Base-by-base conservation (phyloP, 2,797 vertebrate species). In the Mormyrops attenuatus region DNA sequence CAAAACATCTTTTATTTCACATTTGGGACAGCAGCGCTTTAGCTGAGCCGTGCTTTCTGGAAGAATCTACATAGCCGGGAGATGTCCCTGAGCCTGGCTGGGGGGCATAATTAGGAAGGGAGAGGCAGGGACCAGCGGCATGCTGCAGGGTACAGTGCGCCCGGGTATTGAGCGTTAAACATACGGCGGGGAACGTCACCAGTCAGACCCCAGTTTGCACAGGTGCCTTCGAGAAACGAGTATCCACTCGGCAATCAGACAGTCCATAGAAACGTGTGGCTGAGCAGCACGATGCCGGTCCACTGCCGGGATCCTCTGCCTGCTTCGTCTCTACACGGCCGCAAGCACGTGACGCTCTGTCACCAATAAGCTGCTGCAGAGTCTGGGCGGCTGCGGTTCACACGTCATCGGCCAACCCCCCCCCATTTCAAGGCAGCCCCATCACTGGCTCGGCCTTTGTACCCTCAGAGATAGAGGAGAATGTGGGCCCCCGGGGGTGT, bases 51-150 rank as follows among this genome's bases (percentile, higher is more conserved):
- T n/a, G 17, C 41, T 80, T 17, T 80, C 20, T 20, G 34, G 73
- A n/a, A 80, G 38, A 80, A 44, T n/a, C 15, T 44, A 38, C 34
- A n/a, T 80, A 80, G 73, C 73, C 2, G 38, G 73, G 73, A 44
- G 41, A 47, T 7, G 41, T 20, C 34, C 34, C 60, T 7, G 20
- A 20, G 73, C 3, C 41, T 52, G 30, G 77, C 90, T 84, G 88
- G 89, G 89, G 41, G 88, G 84, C 52, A 7, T 89, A 90, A 91
- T 92, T 92, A 92, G 91, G 90, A 92, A 90, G 88, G 88, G 66
- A 73, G 63, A 69, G 63, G 3, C 26, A 13, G 9, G 11, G 9
- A 5, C 26, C 11, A 30, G 63, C 63, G 13, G 63, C 26, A 13
- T 69, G 26, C 63, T 11, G 3, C 26, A 15, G 30, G 66, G 66